phyloP scores from a whole-genome alignment of 2,113 vertebrate genomes.

The Sebastes schlegelii region DNA sequence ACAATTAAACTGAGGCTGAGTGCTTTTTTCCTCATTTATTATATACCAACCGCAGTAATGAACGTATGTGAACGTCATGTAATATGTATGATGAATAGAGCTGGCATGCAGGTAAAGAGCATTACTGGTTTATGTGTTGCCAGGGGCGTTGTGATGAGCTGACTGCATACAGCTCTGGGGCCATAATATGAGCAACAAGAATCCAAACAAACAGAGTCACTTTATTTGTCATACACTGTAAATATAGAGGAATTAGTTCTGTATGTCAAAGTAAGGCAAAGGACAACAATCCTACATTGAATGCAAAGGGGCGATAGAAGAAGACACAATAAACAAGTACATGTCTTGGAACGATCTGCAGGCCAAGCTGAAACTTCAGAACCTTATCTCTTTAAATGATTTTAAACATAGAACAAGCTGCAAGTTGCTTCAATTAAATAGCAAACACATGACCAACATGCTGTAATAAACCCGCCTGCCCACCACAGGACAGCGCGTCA shows the following conservation, averaged over 20 bases:
- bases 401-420: no score
- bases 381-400: no score
- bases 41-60: slow-evolving; percentile 52
- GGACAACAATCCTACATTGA: not conserved
- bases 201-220: slow-evolving; percentile 4
- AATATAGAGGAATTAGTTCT: not conserved
- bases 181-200: slow-evolving; percentile 26
- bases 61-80: slow-evolving; percentile 54
- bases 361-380: no score
- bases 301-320: not conserved
- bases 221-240: not conserved
- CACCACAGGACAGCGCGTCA: no score
- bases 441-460: no score
- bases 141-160: slow-evolving; percentile 18
- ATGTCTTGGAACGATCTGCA: not conserved
- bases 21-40: slow-evolving; percentile 50
- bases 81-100: slow-evolving; percentile 58
- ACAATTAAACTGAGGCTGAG: slow-evolving; percentile 44
- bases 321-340: not conserved
- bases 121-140: slow-evolving; percentile 46
- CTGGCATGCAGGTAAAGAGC: slow-evolving; percentile 9
- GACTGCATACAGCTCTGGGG: slow-evolving; percentile 18
- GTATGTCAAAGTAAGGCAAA: not conserved
- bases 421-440: no score
- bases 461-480: no score